These are phyloP conservation scores for Pherbina coryleti DNA, from an alignment of 2,888 invertebrate genomes.

Conservation along the genomic window DNA sequence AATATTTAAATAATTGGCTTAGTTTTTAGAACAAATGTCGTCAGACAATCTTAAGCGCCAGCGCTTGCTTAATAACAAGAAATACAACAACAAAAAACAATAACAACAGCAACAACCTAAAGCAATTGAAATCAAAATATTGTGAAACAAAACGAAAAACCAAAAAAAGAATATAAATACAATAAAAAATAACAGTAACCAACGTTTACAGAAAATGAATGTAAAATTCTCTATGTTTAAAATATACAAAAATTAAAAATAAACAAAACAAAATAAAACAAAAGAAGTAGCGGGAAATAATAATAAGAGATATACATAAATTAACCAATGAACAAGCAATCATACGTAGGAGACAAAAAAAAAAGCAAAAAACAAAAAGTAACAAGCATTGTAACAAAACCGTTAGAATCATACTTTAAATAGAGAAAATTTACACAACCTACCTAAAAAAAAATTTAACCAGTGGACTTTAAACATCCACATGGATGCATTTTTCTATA, in stretches of 20 bases:
- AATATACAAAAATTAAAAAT: constrained; percentile 4
- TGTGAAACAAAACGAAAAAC: constrained; percentile 4
- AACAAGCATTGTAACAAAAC: neutral
- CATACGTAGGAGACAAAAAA: constrained; percentile 7
- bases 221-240: neutral
- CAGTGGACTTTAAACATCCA: too few species aligned
- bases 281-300: neutral
- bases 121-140: neutral
- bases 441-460: neutral
- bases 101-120: constrained; percentile 19
- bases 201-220: too few species aligned
- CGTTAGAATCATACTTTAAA: too few species aligned
- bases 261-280: constrained; percentile 4
- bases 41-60: constrained; percentile 16
- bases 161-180: neutral
- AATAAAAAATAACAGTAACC: neutral
- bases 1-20: neutral
- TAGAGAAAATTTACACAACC: neutral
- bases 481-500: too few species aligned
- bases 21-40: constrained; percentile 3
- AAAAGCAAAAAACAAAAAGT: constrained; percentile 3
- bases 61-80: constrained; percentile 19
- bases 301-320: neutral
- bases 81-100: constrained; percentile 22
- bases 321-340: neutral